Evolutionary conservation across 2,797 vertebrate species (phyloP).

Genomic region (Takifugu rubripes): DNA sequence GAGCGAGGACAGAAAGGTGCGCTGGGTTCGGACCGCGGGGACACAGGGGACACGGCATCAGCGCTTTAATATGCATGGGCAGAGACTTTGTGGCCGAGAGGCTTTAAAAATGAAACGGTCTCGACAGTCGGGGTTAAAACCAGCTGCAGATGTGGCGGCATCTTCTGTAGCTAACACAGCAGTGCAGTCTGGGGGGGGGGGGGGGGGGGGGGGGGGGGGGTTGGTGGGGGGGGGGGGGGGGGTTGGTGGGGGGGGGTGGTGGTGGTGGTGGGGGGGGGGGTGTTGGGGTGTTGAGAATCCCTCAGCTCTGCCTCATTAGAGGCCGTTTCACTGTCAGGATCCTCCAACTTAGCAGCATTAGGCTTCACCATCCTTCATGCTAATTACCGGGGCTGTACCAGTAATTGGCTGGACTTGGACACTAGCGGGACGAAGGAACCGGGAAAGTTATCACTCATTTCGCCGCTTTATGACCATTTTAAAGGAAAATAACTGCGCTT

Average conservation of each 20-base stretch:
- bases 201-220: too few species aligned
- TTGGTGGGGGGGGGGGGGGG: too few species aligned
- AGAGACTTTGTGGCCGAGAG: too few species aligned
- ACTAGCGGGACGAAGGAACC: constrained; percentile 10
- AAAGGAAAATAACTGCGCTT: too few species aligned
- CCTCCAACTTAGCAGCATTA: constrained; percentile 43
- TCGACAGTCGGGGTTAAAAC: too few species aligned
- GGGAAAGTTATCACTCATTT: not conserved
- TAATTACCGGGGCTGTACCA: constrained; percentile 58
- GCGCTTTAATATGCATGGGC: constrained; percentile 53
- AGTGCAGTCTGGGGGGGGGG: not conserved
- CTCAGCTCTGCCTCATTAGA: constrained; percentile 55
- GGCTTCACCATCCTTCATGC: constrained; percentile 46
- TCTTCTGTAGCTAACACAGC: too few species aligned
- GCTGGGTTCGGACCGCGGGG: constrained; percentile 50
- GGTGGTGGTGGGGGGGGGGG: too few species aligned
- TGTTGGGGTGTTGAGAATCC: constrained; percentile 15
- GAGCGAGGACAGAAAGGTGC: constrained; percentile 30
- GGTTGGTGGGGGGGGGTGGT: too few species aligned
- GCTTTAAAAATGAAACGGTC: too few species aligned
- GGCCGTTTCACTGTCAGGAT: constrained; percentile 50
- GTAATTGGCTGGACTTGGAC: constrained; percentile 52
- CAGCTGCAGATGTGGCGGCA: too few species aligned
- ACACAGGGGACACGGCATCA: constrained; percentile 9
- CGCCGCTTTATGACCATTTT: too few species aligned